These are phyloP conservation scores for Psilopogon haemacephalus DNA, from an alignment of 2,113 vertebrate genomes.

Conservation along the genomic window DNA sequence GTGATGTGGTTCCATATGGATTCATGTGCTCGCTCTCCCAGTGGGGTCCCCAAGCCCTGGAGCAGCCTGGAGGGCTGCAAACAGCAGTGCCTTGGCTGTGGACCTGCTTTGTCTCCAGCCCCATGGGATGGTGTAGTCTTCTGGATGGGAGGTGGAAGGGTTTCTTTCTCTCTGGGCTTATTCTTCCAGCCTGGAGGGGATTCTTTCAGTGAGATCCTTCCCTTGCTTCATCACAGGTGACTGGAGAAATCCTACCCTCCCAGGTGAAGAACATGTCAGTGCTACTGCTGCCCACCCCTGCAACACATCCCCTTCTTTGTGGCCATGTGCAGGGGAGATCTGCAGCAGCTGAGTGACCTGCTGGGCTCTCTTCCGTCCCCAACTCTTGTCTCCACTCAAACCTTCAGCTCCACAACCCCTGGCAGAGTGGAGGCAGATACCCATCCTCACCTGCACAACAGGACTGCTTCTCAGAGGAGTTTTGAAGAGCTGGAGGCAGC, in stretches of 20 bases:
- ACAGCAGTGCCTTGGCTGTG: not conserved
- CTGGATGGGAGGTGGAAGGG: not conserved
- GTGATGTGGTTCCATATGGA: accelerated
- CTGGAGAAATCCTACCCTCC: not conserved
- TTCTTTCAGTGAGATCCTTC: not conserved
- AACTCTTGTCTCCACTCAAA: not conserved
- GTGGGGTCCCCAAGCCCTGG: not conserved
- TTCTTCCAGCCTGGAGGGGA: not conserved
- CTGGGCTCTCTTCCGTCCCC: not conserved
- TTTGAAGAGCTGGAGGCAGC: not conserved
- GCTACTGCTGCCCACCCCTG: not conserved
- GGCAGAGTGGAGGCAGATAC: not conserved
- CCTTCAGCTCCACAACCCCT: not conserved
- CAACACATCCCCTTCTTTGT: not conserved
- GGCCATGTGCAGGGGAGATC: not conserved
- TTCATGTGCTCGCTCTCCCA: accelerated
- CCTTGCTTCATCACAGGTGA: not conserved
- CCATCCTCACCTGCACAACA: not conserved
- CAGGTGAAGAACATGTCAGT: not conserved
- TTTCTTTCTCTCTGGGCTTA: not conserved
- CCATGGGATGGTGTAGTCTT: accelerated
- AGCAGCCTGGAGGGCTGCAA: not conserved
- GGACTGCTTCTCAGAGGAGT: not conserved
- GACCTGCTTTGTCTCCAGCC: too few species aligned
- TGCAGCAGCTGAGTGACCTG: not conserved